Evolutionary conservation across 2,113 vertebrate species (phyloP).

Genomic region (Copsychus sechellarum): DNA sequence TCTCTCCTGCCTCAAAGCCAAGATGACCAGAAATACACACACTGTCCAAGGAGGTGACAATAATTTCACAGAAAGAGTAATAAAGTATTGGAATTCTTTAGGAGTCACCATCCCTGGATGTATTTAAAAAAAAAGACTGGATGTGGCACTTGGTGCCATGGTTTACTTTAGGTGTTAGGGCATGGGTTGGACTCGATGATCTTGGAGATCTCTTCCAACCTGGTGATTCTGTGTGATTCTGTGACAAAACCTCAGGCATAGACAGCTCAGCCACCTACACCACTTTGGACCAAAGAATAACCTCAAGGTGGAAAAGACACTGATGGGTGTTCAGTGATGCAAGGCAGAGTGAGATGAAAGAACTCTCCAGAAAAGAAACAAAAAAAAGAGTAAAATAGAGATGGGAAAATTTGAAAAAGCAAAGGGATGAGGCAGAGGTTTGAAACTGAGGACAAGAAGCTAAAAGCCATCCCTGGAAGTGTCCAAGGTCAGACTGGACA

Average conservation of each 20-base stretch:
- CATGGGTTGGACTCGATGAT: too few relatives aligned
- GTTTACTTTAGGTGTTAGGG: too few relatives aligned
- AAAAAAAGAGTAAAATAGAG: background rate
- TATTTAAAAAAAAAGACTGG: too few relatives aligned
- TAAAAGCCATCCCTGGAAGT: background rate
- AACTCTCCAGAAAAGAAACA: background rate
- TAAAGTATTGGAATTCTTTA: too few relatives aligned
- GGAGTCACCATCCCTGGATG: too few relatives aligned
- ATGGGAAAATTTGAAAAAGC: rapidly evolving
- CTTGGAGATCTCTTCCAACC: too few relatives aligned
- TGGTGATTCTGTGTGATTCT: too few relatives aligned
- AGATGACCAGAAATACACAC: background rate
- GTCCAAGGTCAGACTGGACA: too few relatives aligned
- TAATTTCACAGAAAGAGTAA: too few relatives aligned
- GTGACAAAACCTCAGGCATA: background rate
- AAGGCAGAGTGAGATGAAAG: background rate
- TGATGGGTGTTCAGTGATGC: background rate
- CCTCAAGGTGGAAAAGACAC: background rate
- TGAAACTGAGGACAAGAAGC: background rate
- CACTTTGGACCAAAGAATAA: background rate
- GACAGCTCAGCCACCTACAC: background rate
- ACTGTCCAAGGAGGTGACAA: background rate
- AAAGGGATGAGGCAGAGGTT: background rate
- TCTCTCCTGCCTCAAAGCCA: background rate
- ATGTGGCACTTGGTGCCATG: too few relatives aligned